Evolutionary conservation across 2,888 invertebrate genomes (phyloP), one percentile per base, ranked within the genome.

Genomic region (Rhingia rostrata): DNA sequence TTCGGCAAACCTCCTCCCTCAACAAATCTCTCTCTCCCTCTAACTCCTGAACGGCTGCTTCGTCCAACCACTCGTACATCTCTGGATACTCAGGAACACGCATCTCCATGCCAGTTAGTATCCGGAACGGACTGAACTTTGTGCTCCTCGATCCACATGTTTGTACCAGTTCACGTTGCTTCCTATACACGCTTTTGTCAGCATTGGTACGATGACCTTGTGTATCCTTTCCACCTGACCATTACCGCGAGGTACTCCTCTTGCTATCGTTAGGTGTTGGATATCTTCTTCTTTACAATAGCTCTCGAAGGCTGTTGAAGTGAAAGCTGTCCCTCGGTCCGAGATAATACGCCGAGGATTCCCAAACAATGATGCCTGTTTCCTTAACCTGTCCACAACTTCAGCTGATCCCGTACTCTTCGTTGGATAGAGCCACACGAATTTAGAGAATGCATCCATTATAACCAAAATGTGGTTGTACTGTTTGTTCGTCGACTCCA

Each of bases 221-320:
- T 90, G 88, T 0, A 89, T 72, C n/a, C 89, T 73, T 45, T 90
- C 89, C 0, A 89, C 89, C 70, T 90, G 90, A 0, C 90, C 90
- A 69, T 90, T 90, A 1, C 22, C 22, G 2, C 22, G 22, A 4
- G 41, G 41, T 0, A 41, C 41, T 58, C 41, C 58, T 4, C 39
- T 12, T n/a, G 73, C 45, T 0, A 87, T 66, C 54, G 89, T 88
- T 32, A 89, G 51, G 39, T 91, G 90, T 30, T 75, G 69, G 3
- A 86, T 75, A 0, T 67, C 67, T 70, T 90, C 88, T 4, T 41
- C 10, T 0, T n/a, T 41, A 4, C 41, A 41, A 9, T 41, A 41
- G 4, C n/a, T n/a, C 4, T 2, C n/a, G 4, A 47, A 47, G 2
- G 47, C 14, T 6, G 6, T 47, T 9, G 47, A 47, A 3, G 14